Evolutionary conservation across 2,113 vertebrate species (phyloP), one percentile per base, ranked within the genome.

Genomic region (Pseudopipra pipra): DNA sequence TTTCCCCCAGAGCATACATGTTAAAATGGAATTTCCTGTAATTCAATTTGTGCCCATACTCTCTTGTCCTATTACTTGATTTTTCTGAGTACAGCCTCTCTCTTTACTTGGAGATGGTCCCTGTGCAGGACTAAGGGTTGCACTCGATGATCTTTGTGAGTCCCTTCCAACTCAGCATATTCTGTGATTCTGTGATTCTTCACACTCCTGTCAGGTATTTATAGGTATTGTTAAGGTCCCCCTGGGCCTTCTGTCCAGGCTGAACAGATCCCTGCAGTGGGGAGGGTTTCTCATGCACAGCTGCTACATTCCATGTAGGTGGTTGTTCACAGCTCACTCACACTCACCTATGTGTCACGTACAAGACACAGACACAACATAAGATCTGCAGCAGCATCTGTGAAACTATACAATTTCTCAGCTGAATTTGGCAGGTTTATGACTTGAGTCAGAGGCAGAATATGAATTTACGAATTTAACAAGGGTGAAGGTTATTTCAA

Each of bases 1-100:
- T 13, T 20, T 6, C 7, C 11, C 22, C 15, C 13, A 17, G 11
- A 62, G 4, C 21, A 18, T 9, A 31, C 2, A 20, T 2, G 1
- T n/a, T 72, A 63, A 51, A 41, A 68, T n/a, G 21, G 31, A 71
- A 67, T 75, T 88, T 72, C 41, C 35, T 56, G 37, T 71, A 39
- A 46, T 31, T 71, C 11, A 62, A 0, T 59, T 74, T 56, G 5
- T 66, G 25, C 6, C n/a, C 19, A 13, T 55, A 59, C 13, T 14
- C 1, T 75, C 14, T 74, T 59, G 18, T 76, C 21, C 16, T 84
- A 1, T 59, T 66, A 46, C 39, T 58, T 25, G 16, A 41, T 24
- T 44, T 12, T 8, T 91, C 20, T 62, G 15, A 74, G 46, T 67
- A 66, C 6, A 52, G 3, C 7, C 8, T 51, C 8, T 24, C 17